Percentiles rank a stretch among this genome's conserved stretches.
phyloP scores from a whole-genome alignment of 2,888 invertebrate species.

The Tryphoninae sp. region DNA sequence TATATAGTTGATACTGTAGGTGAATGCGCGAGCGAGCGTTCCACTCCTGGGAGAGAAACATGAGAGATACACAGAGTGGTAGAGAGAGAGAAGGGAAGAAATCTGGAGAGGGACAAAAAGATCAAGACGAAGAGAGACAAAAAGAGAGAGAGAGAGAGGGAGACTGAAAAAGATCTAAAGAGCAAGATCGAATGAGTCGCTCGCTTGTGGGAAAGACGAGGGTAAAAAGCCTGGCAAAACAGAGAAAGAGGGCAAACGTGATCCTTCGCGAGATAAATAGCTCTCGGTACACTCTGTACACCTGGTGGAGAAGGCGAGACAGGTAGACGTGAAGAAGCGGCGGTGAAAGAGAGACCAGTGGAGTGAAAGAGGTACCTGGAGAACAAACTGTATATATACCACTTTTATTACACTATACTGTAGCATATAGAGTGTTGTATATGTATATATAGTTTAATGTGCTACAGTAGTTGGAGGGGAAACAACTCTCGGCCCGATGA shows the following conservation, averaged over 20 bases:
- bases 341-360: slow-evolving; percentile 60
- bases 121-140: slow-evolving; percentile 5
- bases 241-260: slow-evolving; percentile 40
- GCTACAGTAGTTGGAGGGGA: slow-evolving; percentile 60
- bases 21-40: slow-evolving; percentile 54
- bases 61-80: slow-evolving; percentile 13
- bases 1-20: slow-evolving; percentile 16
- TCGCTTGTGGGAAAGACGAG: slow-evolving; percentile 16
- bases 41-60: slow-evolving; percentile 19
- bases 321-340: slow-evolving; percentile 35
- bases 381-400: slow-evolving; percentile 45
- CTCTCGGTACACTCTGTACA: slow-evolving; percentile 28
- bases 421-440: not conserved
- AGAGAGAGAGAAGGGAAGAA: slow-evolving; percentile 22
- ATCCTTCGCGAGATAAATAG: slow-evolving; percentile 56
- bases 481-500: slow-evolving; percentile 70
- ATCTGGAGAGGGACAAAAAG: slow-evolving; percentile 28
- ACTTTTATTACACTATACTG: slow-evolving; percentile 18
- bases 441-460: slow-evolving; percentile 42
- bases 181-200: slow-evolving; percentile 31
- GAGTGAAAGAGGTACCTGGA: slow-evolving; percentile 41
- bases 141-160: slow-evolving; percentile 29
- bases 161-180: slow-evolving; percentile 51
- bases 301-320: slow-evolving; percentile 35
- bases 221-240: slow-evolving; percentile 11